A percentile compares a stretch with the other conserved stretches of the same genome.
These are phyloP conservation scores for Muscicapa adusta DNA, from an alignment of 2,113 vertebrate species.

Conservation along the genomic window DNA sequence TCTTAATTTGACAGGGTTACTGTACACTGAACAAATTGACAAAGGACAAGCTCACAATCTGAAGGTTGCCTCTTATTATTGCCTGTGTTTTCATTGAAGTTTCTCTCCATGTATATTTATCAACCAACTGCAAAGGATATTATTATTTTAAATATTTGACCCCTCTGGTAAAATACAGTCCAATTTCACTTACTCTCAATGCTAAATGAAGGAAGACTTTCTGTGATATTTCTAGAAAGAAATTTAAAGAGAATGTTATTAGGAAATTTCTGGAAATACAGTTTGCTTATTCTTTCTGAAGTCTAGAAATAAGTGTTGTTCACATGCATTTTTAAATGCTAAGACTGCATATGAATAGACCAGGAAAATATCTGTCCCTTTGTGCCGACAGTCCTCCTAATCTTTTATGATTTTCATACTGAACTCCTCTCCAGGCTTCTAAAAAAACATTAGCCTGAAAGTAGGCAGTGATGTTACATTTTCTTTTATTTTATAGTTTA, in stretches of 20 bases:
- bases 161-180: background rate
- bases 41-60: background rate
- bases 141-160: constrained; percentile 14
- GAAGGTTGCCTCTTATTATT: background rate
- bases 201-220: background rate
- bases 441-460: background rate
- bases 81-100: background rate
- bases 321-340: background rate
- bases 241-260: background rate
- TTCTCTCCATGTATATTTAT: background rate
- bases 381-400: background rate
- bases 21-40: background rate
- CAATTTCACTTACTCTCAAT: background rate
- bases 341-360: background rate
- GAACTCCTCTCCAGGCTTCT: background rate
- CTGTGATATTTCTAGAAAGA: background rate
- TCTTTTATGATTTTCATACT: background rate
- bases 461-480: background rate
- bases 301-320: background rate
- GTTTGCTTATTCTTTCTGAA: background rate
- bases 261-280: background rate
- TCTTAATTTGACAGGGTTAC: constrained; percentile 19
- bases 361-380: background rate
- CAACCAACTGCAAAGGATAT: background rate
- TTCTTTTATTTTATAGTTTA: background rate